Evolutionary conservation across 2,888 invertebrate species (phyloP), one percentile per base, ranked within the genome.

Genomic region (Zaprionus obscuricornis): DNA sequence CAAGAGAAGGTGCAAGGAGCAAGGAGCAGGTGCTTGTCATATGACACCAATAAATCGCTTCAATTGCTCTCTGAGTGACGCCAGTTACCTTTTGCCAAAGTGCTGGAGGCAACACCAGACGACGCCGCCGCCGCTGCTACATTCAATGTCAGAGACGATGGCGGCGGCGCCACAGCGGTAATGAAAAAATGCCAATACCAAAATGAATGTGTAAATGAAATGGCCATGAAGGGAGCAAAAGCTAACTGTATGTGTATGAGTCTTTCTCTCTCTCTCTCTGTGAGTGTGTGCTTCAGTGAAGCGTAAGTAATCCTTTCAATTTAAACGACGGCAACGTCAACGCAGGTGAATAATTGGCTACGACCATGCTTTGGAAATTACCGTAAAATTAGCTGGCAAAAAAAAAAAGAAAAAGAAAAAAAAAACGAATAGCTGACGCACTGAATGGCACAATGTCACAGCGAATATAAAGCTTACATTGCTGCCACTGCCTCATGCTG

Each of bases 11-110:
- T 17, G 13, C 10, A 17, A 17, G 14, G 40, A 3, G 18, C 11
- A 10, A 6, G 13, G 1, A 42, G 49, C 57, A 49, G 71, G 62
- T 71, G 78, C 85, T 71, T 81, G 81, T 82, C 84, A 82, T 84
- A 81, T 82, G 84, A 82, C 86, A 82, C 82, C 82, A 84, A 82
- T 82, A 82, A 82, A 82, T 82, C 82, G 82, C 82, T 85, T 82
- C 86, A 82, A 85, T 82, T 85, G 84, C 81, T 72, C 72, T 74
- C 81, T 84, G 81, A 79, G 67, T 84, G 85, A 66, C 81, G 66
- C 73, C 72, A 70, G 70, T 54, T 64, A 64, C 58, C 57, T 45
- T 47, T 13, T 14, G 2, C 16, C 7, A 13, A 14, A 14, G 14
- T 16, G 26, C 26, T 16, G 31, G 29, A 13, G 13, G 20, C 29